phyloP scores from a whole-genome alignment of 2,797 vertebrate species.

The Crypturellus tataupa region DNA sequence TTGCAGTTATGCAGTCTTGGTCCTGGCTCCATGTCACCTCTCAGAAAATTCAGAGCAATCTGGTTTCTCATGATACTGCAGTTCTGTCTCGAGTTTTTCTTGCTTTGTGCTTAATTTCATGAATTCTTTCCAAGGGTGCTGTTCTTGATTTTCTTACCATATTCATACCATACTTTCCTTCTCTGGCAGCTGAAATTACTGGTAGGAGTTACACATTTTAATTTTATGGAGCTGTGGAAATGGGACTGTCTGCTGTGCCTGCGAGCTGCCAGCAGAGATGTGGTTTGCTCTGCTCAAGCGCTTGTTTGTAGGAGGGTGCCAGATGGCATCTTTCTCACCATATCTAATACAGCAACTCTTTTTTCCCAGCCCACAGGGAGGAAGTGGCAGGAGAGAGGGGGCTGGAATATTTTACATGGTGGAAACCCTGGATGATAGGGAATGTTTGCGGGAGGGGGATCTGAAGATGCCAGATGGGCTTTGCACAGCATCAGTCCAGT shows the following conservation, averaged over 20 bases:
- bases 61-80: background rate
- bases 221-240: background rate
- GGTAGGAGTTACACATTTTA: background rate
- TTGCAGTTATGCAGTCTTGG: background rate
- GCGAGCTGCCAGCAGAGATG: background rate
- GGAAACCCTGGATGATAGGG: background rate
- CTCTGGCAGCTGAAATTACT: background rate
- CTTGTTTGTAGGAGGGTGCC: background rate
- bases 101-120: background rate
- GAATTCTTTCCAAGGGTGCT: background rate
- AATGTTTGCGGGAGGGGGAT: background rate
- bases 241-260: background rate
- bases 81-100: background rate
- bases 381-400: background rate
- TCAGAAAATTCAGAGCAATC: background rate
- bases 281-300: background rate
- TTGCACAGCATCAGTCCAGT: background rate
- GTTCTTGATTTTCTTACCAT: background rate
- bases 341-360: accelerated
- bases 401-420: too few relatives aligned
- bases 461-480: background rate
- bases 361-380: background rate
- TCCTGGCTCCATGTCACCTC: background rate
- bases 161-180: background rate
- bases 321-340: background rate